Evolutionary conservation across 2,797 vertebrate genomes (phyloP), one percentile per base, ranked within the genome.

Genomic region (Manis crassicaudata): DNA sequence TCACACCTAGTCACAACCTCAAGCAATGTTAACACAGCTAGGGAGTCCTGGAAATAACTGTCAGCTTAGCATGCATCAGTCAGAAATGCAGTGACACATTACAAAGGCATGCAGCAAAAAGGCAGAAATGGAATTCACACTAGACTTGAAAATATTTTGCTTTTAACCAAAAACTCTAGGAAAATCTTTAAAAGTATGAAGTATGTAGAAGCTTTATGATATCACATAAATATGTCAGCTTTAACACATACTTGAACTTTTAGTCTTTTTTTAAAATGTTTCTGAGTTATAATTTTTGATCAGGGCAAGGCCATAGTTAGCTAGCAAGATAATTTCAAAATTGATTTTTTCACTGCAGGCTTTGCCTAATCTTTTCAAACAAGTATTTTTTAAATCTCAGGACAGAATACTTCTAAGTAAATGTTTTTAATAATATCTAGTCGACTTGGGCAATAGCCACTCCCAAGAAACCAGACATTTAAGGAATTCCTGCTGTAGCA

Each of bases 141-240:
- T 80, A 72, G 29, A 56, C 50, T 80, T 90, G 67, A 25, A 92
- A 79, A 80, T 35, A 81, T 8, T 80, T 58, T 67, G 52, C 35
- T 62, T 90, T 96, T 95, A 94, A 85, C 46, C 56, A 92, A 72
- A 82, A 88, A 91, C 23, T 50, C 62, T 67, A 87, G 63, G 65
- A 91, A 94, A 94, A 90, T 88, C 16, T 90, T 72, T 65, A 0
- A 75, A 82, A 90, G 46, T 60, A 68, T 4, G 29, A 43, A 75
- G 11, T 32, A 77, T 35, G 17, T 46, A 88, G 83, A 83, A 43
- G 67, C 62, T 90, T 83, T 84, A 68, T 27, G 32, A 43, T 25
- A 60, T 60, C 16, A 52, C 10, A 70, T n/a, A 60, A 56, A 2
- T 62, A 73, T 58, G 62, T 88, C 50, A 85, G 92, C 32, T 77